Evolutionary conservation across 92 coral and sea anemone species (phyloP).

Genomic region (Porites cylindrica): DNA sequence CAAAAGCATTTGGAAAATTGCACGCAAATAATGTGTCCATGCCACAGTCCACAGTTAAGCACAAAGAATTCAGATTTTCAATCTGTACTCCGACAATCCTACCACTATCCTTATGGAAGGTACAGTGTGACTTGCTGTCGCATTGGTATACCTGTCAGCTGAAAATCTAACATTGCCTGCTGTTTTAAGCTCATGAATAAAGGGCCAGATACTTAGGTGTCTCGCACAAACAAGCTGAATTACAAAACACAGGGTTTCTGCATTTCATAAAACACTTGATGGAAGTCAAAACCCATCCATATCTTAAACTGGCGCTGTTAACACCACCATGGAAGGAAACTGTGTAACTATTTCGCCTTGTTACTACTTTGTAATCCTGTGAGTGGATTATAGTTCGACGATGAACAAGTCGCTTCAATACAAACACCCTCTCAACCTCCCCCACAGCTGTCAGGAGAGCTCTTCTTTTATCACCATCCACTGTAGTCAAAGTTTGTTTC

Average conservation of each 20-base stretch:
- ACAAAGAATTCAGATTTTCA: constrained; percentile 37
- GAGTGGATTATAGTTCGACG: constrained; percentile 15
- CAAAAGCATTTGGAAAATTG: constrained; percentile 59
- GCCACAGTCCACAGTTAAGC: constrained; percentile 56
- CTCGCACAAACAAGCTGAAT: constrained; percentile 27
- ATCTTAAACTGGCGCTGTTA: background rate
- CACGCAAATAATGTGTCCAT: constrained; percentile 46
- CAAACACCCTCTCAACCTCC: constrained; percentile 4
- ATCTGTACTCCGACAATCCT: background rate
- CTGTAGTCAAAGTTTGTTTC: background rate
- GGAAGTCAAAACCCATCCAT: constrained; percentile 23
- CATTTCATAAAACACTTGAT: constrained; percentile 14
- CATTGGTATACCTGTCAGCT: constrained; percentile 34
- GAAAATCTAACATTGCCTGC: background rate
- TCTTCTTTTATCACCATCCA: background rate
- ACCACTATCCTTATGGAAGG: constrained; percentile 17
- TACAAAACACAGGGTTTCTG: constrained; percentile 39
- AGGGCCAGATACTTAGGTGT: constrained; percentile 27
- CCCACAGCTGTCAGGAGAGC: constrained; percentile 22
- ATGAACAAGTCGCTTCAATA: constrained; percentile 8
- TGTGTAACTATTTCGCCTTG: constrained; percentile 32
- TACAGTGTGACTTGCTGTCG: constrained; percentile 11
- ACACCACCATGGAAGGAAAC: constrained; percentile 1
- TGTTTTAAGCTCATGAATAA: constrained; percentile 5
- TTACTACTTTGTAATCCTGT: constrained; percentile 37